Evolutionary conservation across 2,888 invertebrate species (phyloP).

Genomic region (Machimus atricapillus): DNA sequence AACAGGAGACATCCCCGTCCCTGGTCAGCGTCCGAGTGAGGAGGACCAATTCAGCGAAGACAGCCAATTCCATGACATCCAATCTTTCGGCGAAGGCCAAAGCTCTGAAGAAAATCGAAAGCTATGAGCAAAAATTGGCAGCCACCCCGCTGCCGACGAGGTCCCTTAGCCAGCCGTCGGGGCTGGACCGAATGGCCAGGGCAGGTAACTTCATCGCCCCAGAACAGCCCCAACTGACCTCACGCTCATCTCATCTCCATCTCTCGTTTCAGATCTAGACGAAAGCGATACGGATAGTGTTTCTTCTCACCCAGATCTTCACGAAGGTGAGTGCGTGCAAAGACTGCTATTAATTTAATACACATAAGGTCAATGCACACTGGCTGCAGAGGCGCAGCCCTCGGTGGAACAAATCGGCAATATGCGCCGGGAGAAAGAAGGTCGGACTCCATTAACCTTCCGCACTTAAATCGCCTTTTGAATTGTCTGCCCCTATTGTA

Average conservation of each 20-base stretch:
- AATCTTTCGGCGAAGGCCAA: slow-evolving; percentile 51
- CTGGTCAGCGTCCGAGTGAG: slow-evolving; percentile 53
- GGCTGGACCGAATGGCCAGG: slow-evolving; percentile 54
- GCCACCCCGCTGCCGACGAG: slow-evolving; percentile 60
- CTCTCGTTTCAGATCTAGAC: slow-evolving; percentile 52
- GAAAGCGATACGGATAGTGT: slow-evolving; percentile 62
- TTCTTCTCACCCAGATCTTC: slow-evolving; percentile 56
- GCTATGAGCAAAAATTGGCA: slow-evolving; percentile 52
- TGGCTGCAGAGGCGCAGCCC: not conserved
- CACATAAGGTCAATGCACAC: slow-evolving; percentile 6
- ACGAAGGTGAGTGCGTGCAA: slow-evolving; percentile 55
- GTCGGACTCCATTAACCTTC: slow-evolving; percentile 16
- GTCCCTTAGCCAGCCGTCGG: slow-evolving; percentile 73
- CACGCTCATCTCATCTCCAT: not conserved
- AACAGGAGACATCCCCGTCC: slow-evolving; percentile 50
- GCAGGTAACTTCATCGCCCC: slow-evolving; percentile 38
- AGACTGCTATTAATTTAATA: not conserved
- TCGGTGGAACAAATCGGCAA: not conserved
- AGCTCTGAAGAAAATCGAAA: slow-evolving; percentile 54
- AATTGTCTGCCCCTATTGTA: not conserved
- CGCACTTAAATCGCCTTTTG: not conserved
- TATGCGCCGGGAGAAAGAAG: not conserved
- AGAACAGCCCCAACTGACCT: not conserved
- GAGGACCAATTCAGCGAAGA: slow-evolving; percentile 60
- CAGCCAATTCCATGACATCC: slow-evolving; percentile 46